A percentile compares a stretch with the other conserved stretches of the same genome.
These are phyloP conservation scores for Carassius auratus DNA, from an alignment of 2,113 vertebrate species.

Conservation along the genomic window DNA sequence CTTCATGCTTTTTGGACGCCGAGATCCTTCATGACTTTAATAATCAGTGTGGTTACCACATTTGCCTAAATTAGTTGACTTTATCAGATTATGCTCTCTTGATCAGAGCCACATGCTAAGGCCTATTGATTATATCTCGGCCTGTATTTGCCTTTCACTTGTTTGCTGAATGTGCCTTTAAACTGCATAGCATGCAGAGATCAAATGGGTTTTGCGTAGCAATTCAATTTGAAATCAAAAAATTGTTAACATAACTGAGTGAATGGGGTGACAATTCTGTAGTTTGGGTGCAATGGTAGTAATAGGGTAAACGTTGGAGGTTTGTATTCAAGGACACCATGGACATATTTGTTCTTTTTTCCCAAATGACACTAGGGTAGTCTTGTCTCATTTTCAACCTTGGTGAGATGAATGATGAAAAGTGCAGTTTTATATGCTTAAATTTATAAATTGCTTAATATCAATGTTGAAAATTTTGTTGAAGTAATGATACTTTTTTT, in stretches of 20 bases:
- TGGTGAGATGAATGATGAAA: no score
- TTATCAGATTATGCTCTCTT: slow-evolving; percentile 59
- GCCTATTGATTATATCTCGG: slow-evolving; percentile 54
- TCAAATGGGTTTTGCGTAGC: no score
- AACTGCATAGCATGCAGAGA: background rate
- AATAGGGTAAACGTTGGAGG: background rate
- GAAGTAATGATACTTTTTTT: no score
- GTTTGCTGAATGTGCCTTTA: slow-evolving; percentile 14
- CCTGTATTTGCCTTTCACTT: slow-evolving; percentile 16
- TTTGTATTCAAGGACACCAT: background rate
- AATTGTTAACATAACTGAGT: no score
- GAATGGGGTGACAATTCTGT: no score
- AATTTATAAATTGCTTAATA: no score
- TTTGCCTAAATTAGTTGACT: slow-evolving; percentile 56
- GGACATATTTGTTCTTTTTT: no score
- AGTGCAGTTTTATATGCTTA: no score
- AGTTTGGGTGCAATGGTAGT: background rate
- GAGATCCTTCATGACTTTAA: slow-evolving; percentile 58
- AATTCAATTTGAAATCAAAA: no score
- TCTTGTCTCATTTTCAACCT: no score
- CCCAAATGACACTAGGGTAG: no score
- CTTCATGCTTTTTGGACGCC: slow-evolving; percentile 39
- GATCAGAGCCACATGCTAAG: slow-evolving; percentile 61
- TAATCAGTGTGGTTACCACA: slow-evolving; percentile 58
- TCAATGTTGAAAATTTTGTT: no score